Base-by-base conservation (phyloP, 2,888 invertebrate species). In the Lutraria lutraria region DNA sequence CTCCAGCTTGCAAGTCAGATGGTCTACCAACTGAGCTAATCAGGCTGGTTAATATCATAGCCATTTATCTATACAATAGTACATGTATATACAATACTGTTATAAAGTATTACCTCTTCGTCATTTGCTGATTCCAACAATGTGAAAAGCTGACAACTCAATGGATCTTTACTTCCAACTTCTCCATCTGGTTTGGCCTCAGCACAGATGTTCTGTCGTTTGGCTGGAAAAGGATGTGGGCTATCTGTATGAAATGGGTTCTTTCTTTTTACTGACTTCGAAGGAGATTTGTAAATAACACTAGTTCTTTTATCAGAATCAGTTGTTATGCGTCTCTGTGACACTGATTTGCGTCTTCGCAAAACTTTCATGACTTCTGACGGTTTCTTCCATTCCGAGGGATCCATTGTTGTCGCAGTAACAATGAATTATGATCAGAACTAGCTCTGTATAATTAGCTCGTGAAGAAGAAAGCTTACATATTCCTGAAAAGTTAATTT, bases 361-460 rank as follows among this genome's bases (percentile, higher is more conserved):
- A 98, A 98, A 87, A 98, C 96, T 96, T 98, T 98, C 98, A 98
- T 98, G 21, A 98, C 97, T 94, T 97, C 97, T 63, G 97, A 97
- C 0, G 97, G 97, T 82, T 96, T 97, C 89, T 97, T 97, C 97
- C 97, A 97, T 92, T 91, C 90, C 90, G 95, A 89, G n/a, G 93
- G 90, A 52, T 90, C 92, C 90, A 92, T 92, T 56, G 16, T 90
- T 72, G 21, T 19, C 25, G 25, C 72, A 31, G 53, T 21, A 81
- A 2, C 4, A 2, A 56, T 3, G 3, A 56, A 56, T 19, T 56
- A 13, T 6, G 3, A 56, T 43, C 4, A 4, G 43, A 43, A 43
- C 43, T 4, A 43, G 43, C 43, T 43, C 43, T 4, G 43, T 43
- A 4, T 43, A 43, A 4, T 43, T 43, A 43, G 43, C 43, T 43